Evolutionary conservation across 2,888 invertebrate species (phyloP), one percentile per base, ranked within the genome.

Genomic region (Capitulum mitella): DNA sequence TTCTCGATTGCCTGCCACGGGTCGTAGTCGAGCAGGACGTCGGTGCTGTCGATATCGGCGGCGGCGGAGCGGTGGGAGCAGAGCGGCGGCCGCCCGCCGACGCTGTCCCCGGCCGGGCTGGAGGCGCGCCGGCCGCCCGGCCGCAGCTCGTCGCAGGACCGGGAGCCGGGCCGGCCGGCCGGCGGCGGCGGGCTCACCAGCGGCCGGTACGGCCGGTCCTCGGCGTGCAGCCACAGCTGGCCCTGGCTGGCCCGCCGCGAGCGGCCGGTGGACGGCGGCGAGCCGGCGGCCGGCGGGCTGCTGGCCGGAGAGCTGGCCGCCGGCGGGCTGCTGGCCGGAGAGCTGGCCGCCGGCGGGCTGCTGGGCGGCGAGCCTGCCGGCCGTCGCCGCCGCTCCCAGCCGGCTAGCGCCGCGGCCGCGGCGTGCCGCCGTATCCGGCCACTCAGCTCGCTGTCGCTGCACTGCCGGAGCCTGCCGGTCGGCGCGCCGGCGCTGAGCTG

Each of bases 141-240:
- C 51, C 19, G 3, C 19, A 51, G 51, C 19, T 22, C 19, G 22
- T 22, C 51, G 22, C 22, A 2, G 29, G 58, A 29, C 29, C n/a
- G 5, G 58, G n/a, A n/a, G 58, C 58, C 29, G 29, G 58, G 29
- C 29, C n/a, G 58, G 58, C 58, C n/a, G 22, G 12, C 37, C 26
- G n/a, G 29, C 61, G 61, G 61, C 26, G 70, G 70, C 22, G 70
- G 70, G 29, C 70, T 70, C 37, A 6, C 37, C 37, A 70, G 70
- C 19, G 70, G 70, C 8, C 37, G 70, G 70, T 70, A 70, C 70
- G 70, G 70, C 37, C 70, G 70, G 37, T 37, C 37, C 26, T 6
- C 70, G 70, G 37, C 37, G 70, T 70, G 70, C 22, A 70, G 70
- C 37, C 12, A 14, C 70, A 61, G 61, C 61, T n/a, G 70, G 19